These are phyloP conservation scores for Brachionus paranguensis DNA, from an alignment of 1,140 invertebrate species.

Conservation along the genomic window DNA sequence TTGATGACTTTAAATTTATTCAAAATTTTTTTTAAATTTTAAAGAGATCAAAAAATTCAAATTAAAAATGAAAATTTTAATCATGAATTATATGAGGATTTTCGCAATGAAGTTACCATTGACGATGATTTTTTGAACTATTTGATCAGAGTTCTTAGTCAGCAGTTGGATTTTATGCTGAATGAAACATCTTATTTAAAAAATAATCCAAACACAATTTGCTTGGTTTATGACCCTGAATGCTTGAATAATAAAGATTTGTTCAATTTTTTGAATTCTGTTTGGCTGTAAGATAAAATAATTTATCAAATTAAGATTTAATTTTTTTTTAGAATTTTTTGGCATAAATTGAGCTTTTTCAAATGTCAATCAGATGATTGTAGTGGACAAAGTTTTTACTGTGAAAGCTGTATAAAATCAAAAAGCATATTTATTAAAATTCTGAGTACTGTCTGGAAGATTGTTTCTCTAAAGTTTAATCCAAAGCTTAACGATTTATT, in stretches of 20 bases:
- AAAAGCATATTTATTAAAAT: background rate
- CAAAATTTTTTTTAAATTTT: background rate
- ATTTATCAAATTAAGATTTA: background rate
- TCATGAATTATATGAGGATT: constrained; percentile 11
- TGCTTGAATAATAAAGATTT: background rate
- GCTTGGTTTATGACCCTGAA: background rate
- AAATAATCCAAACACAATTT: constrained; percentile 1
- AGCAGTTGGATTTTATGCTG: constrained; percentile 8
- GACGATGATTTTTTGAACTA: background rate
- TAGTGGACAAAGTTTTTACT: background rate
- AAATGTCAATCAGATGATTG: constrained; percentile 9
- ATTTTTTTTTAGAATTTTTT: constrained; percentile 2
- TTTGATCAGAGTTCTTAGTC: constrained; percentile 2
- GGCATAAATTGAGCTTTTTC: constrained; percentile 10
- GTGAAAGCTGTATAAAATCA: constrained; percentile 20
- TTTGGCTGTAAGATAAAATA: constrained; percentile 27
- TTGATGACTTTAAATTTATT: background rate
- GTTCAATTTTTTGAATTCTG: background rate
- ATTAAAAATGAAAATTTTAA: constrained; percentile 15
- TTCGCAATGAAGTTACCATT: background rate
- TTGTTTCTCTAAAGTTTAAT: constrained; percentile 21
- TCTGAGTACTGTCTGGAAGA: background rate
- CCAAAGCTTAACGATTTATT: constrained; percentile 21
- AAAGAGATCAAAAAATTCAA: background rate
- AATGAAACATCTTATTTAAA: background rate